Evolutionary conservation across 1,140 invertebrate species (phyloP).

Genomic region (Radopholus similis): DNA sequence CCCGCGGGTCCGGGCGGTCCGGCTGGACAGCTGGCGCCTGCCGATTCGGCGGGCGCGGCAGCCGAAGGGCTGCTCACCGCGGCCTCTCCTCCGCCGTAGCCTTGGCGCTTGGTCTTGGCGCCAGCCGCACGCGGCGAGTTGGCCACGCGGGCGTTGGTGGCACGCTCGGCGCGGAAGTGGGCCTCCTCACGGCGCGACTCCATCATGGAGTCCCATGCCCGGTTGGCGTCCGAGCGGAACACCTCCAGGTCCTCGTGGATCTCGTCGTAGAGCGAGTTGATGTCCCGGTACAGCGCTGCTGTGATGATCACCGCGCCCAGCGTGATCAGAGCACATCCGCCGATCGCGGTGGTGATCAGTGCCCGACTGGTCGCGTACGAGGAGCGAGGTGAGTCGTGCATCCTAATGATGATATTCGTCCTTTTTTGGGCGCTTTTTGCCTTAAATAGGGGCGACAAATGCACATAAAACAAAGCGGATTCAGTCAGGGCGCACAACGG

Average conservation of each 20-base stretch:
- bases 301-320: slow-evolving; percentile 26
- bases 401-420: too few species aligned
- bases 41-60: slow-evolving; percentile 16
- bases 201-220: slow-evolving; percentile 50
- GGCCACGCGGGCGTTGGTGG: background rate
- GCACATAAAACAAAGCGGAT: too few species aligned
- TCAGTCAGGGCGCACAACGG: too few species aligned
- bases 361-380: background rate
- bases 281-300: slow-evolving; percentile 32
- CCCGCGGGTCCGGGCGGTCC: slow-evolving; percentile 24
- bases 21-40: slow-evolving; percentile 25
- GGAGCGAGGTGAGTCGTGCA: too few species aligned
- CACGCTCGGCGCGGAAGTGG: background rate
- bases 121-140: too few species aligned
- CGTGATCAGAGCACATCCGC: slow-evolving; percentile 33
- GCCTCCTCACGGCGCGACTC: background rate
- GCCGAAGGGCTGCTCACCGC: too few species aligned
- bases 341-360: slow-evolving; percentile 24
- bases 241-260: slow-evolving; percentile 33
- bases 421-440: too few species aligned
- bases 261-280: slow-evolving; percentile 39
- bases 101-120: too few species aligned
- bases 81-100: background rate
- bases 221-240: slow-evolving; percentile 41
- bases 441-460: too few species aligned